Base-by-base conservation (phyloP, 2,888 invertebrate genomes). In the Gymnocheta viridis region DNA sequence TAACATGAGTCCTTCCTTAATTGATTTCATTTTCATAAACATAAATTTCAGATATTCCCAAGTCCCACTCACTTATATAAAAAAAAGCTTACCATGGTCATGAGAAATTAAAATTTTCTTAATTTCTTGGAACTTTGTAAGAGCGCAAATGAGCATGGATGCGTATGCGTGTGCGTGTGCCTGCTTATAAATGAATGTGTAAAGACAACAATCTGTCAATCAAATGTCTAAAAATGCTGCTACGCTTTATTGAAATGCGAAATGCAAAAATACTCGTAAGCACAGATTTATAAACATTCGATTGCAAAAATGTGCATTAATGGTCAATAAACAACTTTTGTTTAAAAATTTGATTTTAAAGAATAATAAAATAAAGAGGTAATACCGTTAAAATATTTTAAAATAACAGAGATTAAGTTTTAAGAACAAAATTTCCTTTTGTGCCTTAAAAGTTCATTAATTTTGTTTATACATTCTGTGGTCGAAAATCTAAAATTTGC, bases 181-280 rank as follows among this genome's bases (percentile, higher is more conserved):
- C 47, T 12, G 35, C 9, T 56, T 66, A 27, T 56, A 58, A 76
- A 72, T 64, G 79, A 47, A 62, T 70, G 35, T 79, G 79, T 79
- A 79, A 79, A 79, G 35, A 72, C 44, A 79, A 47, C 70, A 54
- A 64, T 62, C 70, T 79, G 79, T 79, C 79, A 79, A 72, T 79
- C 70, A 79, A 64, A 56, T 56, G 79, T 72, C 70, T 64, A 10
- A 72, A 58, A 64, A 51, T 72, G 62, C 79, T 62, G 62, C 64
- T 70, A 79, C 44, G 70, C 67, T 70, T 78, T 44, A n/a, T 29
- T 38, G 2, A 62, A 70, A 69, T 41, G 29, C 17, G 22, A 60
- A 69, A 32, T 47, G 38, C 27, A 60, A 69, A 69, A 51, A 67
- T 41, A n/a, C n/a, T n/a, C n/a, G n/a, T n/a, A 7, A 27, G 14